These are phyloP conservation scores for Tapirus terrestris DNA, from an alignment of 2,113 vertebrate genomes.

Conservation along the genomic window DNA sequence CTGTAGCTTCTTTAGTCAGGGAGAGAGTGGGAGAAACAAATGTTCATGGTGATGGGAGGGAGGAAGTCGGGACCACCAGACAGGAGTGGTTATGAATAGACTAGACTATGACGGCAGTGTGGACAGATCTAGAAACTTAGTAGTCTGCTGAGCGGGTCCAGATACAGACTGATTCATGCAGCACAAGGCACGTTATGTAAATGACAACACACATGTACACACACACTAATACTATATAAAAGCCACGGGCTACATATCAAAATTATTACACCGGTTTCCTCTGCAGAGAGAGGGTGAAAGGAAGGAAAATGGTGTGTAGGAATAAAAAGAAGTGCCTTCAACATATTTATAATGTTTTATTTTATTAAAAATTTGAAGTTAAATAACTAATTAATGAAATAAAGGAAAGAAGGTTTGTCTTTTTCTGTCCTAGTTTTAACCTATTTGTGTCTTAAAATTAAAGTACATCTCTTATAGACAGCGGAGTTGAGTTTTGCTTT, in stretches of 20 bases:
- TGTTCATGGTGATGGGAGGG: background rate
- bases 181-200: accelerated
- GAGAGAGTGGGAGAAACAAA: accelerated
- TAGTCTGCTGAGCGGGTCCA: accelerated
- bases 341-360: background rate
- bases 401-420: background rate
- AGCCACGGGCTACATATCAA: background rate
- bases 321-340: background rate
- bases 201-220: accelerated
- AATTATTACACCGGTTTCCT: too few relatives aligned
- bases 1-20: too few relatives aligned
- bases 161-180: accelerated
- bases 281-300: too few relatives aligned
- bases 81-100: accelerated
- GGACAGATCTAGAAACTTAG: background rate
- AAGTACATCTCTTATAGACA: too few relatives aligned
- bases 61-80: accelerated
- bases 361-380: background rate
- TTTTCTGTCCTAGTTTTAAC: too few relatives aligned
- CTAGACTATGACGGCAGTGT: accelerated
- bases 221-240: too few relatives aligned
- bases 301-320: accelerated
- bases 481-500: too few relatives aligned
- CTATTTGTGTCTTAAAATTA: too few relatives aligned
- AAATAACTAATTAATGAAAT: background rate